Conservation (phyloP, 2,797 vertebrate species). For the Microcaecilia unicolor region DNA sequence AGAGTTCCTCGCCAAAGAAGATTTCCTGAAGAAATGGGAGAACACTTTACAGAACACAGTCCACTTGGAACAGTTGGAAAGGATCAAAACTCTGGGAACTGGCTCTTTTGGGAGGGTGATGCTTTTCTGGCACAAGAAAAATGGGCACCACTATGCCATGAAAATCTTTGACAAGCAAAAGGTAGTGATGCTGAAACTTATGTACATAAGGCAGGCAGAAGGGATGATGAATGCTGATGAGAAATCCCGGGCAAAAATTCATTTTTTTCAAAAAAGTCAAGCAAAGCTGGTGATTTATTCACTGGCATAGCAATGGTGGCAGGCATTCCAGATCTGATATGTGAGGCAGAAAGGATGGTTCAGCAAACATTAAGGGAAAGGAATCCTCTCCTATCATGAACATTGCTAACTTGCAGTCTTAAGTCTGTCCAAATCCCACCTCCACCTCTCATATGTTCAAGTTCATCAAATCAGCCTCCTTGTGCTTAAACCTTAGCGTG, state of each 20-base stretch:
- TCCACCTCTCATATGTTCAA: too few species aligned
- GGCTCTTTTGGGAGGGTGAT: slow-evolving; percentile 89
- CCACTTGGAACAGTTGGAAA: slow-evolving; percentile 81
- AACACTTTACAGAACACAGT: slow-evolving; percentile 75
- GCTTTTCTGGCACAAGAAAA: slow-evolving; percentile 79
- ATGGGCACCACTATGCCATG: slow-evolving; percentile 82
- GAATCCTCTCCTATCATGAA: too few species aligned
- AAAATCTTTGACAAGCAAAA: slow-evolving; percentile 95
- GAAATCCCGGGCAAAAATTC: slow-evolving; percentile 35
- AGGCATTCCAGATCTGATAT: slow-evolving; percentile 49
- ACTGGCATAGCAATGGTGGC: slow-evolving; percentile 41
- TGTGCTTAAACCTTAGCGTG: too few species aligned
- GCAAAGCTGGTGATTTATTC: slow-evolving; percentile 54
- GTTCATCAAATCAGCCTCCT: too few species aligned
- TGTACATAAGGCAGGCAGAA: too few species aligned
- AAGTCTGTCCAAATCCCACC: too few species aligned
- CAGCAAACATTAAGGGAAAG: slow-evolving; percentile 22
- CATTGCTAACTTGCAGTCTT: too few species aligned
- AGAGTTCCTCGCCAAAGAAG: slow-evolving; percentile 85
- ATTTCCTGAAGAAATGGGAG: too few species aligned
- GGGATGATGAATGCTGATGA: slow-evolving; percentile 42
- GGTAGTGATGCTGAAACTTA: too few species aligned
- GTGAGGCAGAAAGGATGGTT: slow-evolving; percentile 28
- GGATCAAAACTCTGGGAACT: slow-evolving; percentile 84
- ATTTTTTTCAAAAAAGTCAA: slow-evolving; percentile 58